Evolutionary conservation across 2,113 vertebrate genomes (phyloP), one percentile per base, ranked within the genome.

Genomic region (Mesembrinibis cayennensis): DNA sequence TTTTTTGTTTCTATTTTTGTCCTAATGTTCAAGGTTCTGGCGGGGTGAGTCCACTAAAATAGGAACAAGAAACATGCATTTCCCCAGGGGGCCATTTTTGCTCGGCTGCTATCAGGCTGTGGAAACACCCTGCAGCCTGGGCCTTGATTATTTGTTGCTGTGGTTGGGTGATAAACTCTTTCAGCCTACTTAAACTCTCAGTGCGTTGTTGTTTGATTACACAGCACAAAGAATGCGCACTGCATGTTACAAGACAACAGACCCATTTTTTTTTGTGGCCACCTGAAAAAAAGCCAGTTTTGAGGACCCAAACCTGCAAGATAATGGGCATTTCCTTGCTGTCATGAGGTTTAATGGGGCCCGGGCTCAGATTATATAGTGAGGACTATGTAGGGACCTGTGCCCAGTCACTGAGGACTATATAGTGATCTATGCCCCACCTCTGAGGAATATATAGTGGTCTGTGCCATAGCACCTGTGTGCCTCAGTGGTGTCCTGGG

Each of bases 71-170:
- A 44, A 26, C 29, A 32, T 16, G 17, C 10, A 5, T 80, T 86
- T 90, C 27, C 21, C 22, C 30, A 22, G 38, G 22, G 23, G 7
- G 2, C 3, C 1, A 0, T 2, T 74, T 88, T 53, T 38, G 13
- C n/a, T 53, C 5, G 0, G 0, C 15, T 50, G 27, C 47, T 50
- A 0, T 66, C 0, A 1, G 42, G 8, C 32, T 59, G 25, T 30
- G 14, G 50, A 76, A 29, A 50, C 16, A 47, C 25, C 13, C 29
- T 81, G 27, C 6, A 76, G 59, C 22, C 22, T 40, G 30, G 42
- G 7, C 49, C 59, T 61, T 29, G 40, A 25, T 66, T 73, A 40
- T n/a, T 87, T 25, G 1, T 74, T 71, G 52, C 78, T 82, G 23
- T n/a, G 38, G 10, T 12, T 87, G 30, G 56, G 19, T 67, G 32